Base-by-base conservation (phyloP, 2,888 invertebrate genomes). In the Escarpia spicata region DNA sequence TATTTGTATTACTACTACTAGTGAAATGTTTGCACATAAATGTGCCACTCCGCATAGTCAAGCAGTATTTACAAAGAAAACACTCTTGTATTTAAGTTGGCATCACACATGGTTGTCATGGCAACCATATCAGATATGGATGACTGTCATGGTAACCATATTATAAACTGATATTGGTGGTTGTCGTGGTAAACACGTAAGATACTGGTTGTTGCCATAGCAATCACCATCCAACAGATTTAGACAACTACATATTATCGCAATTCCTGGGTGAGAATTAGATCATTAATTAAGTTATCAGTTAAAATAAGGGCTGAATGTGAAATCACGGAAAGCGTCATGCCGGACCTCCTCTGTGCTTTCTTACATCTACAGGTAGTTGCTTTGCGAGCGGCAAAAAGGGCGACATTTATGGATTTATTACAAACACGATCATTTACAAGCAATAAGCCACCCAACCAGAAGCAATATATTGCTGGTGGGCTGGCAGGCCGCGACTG, bases 401-500 rank as follows among this genome's bases (percentile, higher is more conserved):
- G n/a, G 26, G 6, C 3, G 6, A 15, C 26, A 26, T 19, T 75
- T 75, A 75, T 75, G 75, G 75, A 75, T 75, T 75, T 75, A 75
- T 75, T 75, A 75, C 26, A 75, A 75, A 75, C 75, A 75, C 26
- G n/a, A n/a, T 75, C 75, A 26, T 75, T 75, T 75, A 75, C 75
- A 75, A 75, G 26, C 75, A 75, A 19, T n/a, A 75, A 75, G 75
- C n/a, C 26, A 3, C n/a, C 26, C n/a, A 75, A 26, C 26, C 75
- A 75, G 75, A 75, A 75, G 75, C 75, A 75, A 75, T 75, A 75
- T 75, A 75, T 75, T 75, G 26, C 75, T n/a, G 75, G 75, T 26
- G 15, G 75, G 75, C 75, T 52, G 52, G 52, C 52, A 15, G 2
- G 52, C 52, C 12, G 52, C 2, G 52, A 52, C 52, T 52, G 52